Evolutionary conservation across 2,888 invertebrate genomes (phyloP).

Genomic region (Rotaria macrura): DNA sequence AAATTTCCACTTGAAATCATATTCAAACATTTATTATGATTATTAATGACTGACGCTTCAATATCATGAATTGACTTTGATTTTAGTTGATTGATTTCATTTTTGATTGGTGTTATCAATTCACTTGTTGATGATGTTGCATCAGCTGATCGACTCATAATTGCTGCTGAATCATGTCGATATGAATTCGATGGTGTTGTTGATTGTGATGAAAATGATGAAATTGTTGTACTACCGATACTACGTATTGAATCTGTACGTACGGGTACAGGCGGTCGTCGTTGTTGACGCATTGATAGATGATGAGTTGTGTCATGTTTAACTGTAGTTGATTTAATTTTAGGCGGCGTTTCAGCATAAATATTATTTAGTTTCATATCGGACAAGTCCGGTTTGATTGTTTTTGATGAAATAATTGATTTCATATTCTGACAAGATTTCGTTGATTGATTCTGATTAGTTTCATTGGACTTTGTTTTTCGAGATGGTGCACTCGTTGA

Average conservation of each 20-base stretch:
- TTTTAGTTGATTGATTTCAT: not conserved
- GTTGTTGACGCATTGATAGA: not conserved
- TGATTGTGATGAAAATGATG: not conserved
- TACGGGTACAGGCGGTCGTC: not conserved
- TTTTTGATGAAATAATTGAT: not conserved
- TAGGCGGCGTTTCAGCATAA: not conserved
- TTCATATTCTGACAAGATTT: not conserved
- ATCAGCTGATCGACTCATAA: not conserved
- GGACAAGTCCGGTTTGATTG: not conserved
- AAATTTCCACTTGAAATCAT: not conserved
- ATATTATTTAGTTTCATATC: not conserved
- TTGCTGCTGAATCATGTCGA: not conserved
- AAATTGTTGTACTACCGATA: not conserved
- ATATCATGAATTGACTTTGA: not conserved
- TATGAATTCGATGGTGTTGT: not conserved
- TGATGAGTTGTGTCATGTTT: not conserved
- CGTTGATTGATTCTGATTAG: not conserved
- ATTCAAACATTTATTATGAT: conserved; percentile 7
- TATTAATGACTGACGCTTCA: not conserved
- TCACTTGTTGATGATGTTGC: not conserved
- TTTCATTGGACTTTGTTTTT: not conserved
- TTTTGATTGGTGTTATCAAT: not conserved
- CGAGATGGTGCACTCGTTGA: not conserved
- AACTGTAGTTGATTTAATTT: not conserved
- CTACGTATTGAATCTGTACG: not conserved